phyloP scores from a whole-genome alignment of 1,140 invertebrate species.

The Asbolus verrucosus region DNA sequence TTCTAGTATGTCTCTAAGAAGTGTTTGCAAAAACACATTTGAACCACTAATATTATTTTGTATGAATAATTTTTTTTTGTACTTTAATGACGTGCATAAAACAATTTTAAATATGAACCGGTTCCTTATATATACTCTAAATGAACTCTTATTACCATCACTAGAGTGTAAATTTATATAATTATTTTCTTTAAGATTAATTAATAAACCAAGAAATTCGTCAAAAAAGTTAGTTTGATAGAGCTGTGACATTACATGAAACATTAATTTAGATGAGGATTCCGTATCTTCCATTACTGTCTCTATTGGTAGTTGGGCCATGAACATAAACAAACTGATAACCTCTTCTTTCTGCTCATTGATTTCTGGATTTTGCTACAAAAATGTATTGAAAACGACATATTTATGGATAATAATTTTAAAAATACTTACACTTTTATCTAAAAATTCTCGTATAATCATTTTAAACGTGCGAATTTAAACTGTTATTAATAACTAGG shows the following conservation, averaged over 20 bases:
- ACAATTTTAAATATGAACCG: slow-evolving; percentile 6
- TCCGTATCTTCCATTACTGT: slow-evolving; percentile 23
- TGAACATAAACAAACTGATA: slow-evolving; percentile 10
- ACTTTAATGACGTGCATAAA: slow-evolving; percentile 17
- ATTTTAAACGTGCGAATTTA: no score
- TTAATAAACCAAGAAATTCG: slow-evolving; percentile 4
- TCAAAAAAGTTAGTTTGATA: not conserved
- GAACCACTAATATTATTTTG: not conserved
- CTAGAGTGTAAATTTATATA: not conserved
- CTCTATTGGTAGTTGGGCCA: slow-evolving; percentile 5
- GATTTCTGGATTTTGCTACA: slow-evolving; percentile 1
- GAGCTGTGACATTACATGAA: not conserved
- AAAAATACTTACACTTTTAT: no score
- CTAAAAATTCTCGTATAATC: no score
- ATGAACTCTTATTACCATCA: not conserved
- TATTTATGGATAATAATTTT: no score
- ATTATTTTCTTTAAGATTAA: slow-evolving; percentile 1
- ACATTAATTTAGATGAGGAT: slow-evolving; percentile 2
- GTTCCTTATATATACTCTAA: not conserved
- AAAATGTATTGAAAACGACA: not conserved
- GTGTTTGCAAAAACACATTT: slow-evolving; percentile 5
- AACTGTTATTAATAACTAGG: no score
- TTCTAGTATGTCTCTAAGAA: slow-evolving; percentile 6
- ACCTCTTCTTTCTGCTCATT: not conserved
- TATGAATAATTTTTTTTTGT: not conserved